Conservation (phyloP, 2,797 vertebrate genomes). For the Tenualosa ilisha region DNA sequence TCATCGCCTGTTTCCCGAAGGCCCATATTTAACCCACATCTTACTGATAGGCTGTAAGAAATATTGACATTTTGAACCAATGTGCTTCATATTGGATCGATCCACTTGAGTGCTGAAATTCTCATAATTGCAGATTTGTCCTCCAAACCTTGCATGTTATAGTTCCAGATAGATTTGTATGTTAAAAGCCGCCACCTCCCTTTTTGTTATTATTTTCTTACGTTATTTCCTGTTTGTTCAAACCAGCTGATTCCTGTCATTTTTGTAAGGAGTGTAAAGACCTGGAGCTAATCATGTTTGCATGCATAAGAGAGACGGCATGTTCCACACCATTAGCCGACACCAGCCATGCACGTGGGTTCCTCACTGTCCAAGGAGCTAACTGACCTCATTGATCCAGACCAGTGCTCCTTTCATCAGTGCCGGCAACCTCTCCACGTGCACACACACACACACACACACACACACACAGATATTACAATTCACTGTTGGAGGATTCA, state of each 20-base stretch:
- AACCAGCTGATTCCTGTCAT: neutral
- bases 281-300: neutral
- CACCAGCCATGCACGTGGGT: neutral
- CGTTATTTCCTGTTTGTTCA: neutral
- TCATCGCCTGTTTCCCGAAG: neutral
- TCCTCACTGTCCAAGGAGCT: neutral
- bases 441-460: neutral
- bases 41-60: neutral
- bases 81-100: neutral
- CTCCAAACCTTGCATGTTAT: neutral
- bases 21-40: neutral
- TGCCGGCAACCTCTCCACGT: neutral
- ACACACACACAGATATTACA: neutral
- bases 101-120: constrained; percentile 21
- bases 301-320: neutral
- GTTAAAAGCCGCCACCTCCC: neutral
- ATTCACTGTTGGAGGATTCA: no score
- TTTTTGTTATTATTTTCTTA: neutral
- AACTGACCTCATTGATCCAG: constrained; percentile 9
- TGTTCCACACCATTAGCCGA: neutral
- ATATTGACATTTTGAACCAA: constrained; percentile 18
- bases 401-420: neutral
- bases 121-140: neutral
- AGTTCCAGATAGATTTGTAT: neutral
- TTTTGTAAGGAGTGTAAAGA: neutral